Evolutionary conservation across 2,888 invertebrate genomes (phyloP).

Genomic region (Phymatocera aterrima): DNA sequence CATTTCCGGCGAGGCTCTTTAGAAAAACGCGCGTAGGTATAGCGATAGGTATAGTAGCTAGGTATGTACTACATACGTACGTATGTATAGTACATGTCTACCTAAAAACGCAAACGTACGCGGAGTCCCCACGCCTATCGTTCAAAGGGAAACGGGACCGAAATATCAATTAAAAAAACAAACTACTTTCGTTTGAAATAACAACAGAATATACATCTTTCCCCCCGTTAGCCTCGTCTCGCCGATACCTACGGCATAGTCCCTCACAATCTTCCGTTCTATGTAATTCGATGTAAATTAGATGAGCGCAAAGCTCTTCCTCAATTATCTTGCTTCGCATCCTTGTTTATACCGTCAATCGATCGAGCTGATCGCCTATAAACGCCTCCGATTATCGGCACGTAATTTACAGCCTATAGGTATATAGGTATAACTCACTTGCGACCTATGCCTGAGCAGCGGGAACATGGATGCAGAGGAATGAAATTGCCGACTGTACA

Average conservation of each 20-base stretch:
- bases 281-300: conserved; percentile 27
- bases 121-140: neutral
- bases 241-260: neutral
- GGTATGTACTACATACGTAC: neutral
- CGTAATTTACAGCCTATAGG: neutral
- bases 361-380: conserved; percentile 29
- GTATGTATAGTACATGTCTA: neutral
- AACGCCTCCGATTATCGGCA: neutral
- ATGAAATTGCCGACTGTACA: neutral
- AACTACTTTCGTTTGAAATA: conserved; percentile 43
- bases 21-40: conserved; percentile 31
- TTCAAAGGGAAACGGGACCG: conserved; percentile 45
- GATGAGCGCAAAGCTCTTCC: neutral
- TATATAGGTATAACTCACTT: too few species aligned
- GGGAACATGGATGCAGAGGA: neutral
- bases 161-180: conserved; percentile 45
- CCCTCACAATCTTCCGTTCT: neutral
- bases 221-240: neutral
- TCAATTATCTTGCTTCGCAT: neutral
- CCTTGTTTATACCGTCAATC: neutral
- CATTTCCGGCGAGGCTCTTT: conserved; percentile 53
- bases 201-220: conserved; percentile 24
- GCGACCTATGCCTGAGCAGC: neutral
- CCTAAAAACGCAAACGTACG: neutral
- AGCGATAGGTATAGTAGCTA: too few species aligned